phyloP scores from a whole-genome alignment of 2,888 invertebrate species.

The Flexamia atlantica region DNA sequence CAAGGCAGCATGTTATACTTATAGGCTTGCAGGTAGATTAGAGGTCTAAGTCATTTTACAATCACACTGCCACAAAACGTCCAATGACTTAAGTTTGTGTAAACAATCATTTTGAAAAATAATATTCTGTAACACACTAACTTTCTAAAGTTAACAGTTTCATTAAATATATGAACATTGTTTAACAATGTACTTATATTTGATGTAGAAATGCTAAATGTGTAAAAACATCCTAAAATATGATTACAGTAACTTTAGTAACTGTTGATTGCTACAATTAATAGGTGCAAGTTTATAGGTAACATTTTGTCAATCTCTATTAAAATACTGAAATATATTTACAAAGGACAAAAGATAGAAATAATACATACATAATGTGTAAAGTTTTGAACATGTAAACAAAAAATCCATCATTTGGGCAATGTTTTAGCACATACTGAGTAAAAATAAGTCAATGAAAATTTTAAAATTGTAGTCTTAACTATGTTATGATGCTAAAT shows the following conservation, averaged over 20 bases:
- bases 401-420: too few species aligned
- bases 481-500: too few species aligned
- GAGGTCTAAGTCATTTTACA: background rate
- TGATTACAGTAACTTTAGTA: background rate
- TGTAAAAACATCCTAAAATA: background rate
- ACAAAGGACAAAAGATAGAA: background rate
- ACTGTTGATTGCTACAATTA: background rate
- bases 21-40: slow-evolving; percentile 17
- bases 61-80: background rate
- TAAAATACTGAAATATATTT: background rate
- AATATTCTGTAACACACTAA: too few species aligned
- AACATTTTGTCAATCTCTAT: background rate
- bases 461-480: too few species aligned
- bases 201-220: background rate
- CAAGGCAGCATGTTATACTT: slow-evolving; percentile 43
- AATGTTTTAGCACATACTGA: too few species aligned
- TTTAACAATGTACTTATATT: too few species aligned
- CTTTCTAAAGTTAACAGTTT: too few species aligned
- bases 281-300: background rate
- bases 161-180: background rate
- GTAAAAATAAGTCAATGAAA: too few species aligned
- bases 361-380: too few species aligned
- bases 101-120: too few species aligned
- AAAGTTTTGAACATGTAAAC: too few species aligned
- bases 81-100: too few species aligned